Percentiles rank a stretch among this genome's conserved stretches.
Conservation (phyloP, 2,113 vertebrate genomes). For the Notarius quadriscutis region DNA sequence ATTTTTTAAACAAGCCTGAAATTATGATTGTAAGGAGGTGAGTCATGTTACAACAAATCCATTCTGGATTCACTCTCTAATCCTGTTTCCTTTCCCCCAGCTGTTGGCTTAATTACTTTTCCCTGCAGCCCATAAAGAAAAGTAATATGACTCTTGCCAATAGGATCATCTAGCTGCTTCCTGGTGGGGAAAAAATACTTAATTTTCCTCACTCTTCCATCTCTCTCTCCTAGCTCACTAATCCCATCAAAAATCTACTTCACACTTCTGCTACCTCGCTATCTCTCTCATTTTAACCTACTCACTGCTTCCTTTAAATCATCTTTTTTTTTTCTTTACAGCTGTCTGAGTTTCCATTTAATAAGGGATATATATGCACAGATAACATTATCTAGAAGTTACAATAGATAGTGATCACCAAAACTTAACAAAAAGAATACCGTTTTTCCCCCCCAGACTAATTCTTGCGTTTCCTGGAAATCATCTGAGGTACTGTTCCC, state of each 20-base stretch:
- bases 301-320: conserved; percentile 14
- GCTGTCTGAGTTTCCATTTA: background rate
- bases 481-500: conserved; percentile 15
- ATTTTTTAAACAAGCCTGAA: background rate
- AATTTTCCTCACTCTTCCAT: conserved; percentile 33
- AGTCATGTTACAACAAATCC: conserved; percentile 40
- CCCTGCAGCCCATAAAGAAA: conserved; percentile 45
- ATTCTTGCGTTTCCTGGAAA: background rate
- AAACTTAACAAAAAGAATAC: background rate
- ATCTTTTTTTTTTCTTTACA: conserved; percentile 15
- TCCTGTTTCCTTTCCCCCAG: conserved; percentile 34
- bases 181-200: conserved; percentile 40
- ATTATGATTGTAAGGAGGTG: conserved; percentile 21
- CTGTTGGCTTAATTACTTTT: conserved; percentile 53
- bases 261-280: conserved; percentile 35
- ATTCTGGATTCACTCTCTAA: conserved; percentile 27
- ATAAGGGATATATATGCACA: background rate
- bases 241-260: conserved; percentile 40
- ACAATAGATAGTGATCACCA: conserved; percentile 32
- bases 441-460: background rate
- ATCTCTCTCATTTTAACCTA: conserved; percentile 13
- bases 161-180: conserved; percentile 32
- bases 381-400: conserved; percentile 27
- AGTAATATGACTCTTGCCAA: conserved; percentile 41
- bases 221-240: conserved; percentile 34